phyloP scores from a whole-genome alignment of 2,888 invertebrate species.

The Aelia acuminata region DNA sequence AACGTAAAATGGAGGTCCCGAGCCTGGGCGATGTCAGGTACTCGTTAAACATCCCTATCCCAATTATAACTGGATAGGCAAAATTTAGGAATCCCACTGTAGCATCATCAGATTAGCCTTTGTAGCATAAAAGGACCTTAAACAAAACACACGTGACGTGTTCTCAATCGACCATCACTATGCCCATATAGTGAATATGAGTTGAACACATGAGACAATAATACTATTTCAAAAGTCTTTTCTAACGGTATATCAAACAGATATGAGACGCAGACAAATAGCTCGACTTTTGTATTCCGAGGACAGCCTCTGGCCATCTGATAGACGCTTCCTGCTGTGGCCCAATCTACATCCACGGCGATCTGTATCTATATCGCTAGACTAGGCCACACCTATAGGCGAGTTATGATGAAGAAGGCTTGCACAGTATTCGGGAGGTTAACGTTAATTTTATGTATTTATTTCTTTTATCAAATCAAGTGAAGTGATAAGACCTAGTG shows the following conservation, averaged over 20 bases:
- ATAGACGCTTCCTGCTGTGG: constrained; percentile 3
- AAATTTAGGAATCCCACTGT: no score
- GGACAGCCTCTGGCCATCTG: constrained; percentile 3
- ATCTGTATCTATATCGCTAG: constrained; percentile 9
- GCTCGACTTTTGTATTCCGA: constrained; percentile 8
- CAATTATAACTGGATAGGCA: no score
- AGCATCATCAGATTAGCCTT: no score
- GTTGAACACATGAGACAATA: not conserved
- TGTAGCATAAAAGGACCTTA: no score
- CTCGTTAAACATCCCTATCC: no score
- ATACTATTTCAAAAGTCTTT: not conserved
- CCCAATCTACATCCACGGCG: not conserved
- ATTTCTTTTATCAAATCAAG: not conserved
- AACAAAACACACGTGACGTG: no score
- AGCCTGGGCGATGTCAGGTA: no score
- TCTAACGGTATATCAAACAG: constrained; percentile 39
- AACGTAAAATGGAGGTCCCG: no score
- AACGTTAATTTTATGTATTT: not conserved
- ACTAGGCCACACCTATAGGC: not conserved
- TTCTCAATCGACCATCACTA: not conserved
- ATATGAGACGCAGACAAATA: constrained; percentile 20
- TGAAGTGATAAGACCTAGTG: no score
- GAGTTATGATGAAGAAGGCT: not conserved
- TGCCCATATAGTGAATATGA: not conserved
- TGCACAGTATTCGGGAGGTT: not conserved